Evolutionary conservation across 2,113 vertebrate species (phyloP), one percentile per base, ranked within the genome.

Genomic region (Halcyon malimbica): DNA sequence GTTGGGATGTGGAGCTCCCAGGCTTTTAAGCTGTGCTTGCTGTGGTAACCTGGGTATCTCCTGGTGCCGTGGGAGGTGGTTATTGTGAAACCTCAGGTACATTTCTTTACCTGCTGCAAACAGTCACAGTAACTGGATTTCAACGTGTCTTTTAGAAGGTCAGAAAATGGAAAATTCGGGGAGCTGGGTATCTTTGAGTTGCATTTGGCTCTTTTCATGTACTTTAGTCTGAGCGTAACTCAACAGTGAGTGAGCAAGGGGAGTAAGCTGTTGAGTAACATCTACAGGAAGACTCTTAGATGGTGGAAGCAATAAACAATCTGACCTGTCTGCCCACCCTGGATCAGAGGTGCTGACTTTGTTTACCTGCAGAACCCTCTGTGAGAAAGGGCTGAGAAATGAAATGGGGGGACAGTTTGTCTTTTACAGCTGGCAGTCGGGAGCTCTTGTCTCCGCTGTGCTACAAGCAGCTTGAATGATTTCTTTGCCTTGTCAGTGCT

Each of bases 381-480:
- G 19, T 54, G 50, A 74, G 56, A 44, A 48, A 35, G 50, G 56
- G 28, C 62, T 59, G 70, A 57, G 70, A 51, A 26, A 21, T 6
- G 6, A 28, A 46, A 25, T 3, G 2, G 1, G 4, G 31, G 6
- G 1, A 9, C 8, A 5, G n/a, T 37, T 78, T 26, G 20, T 80
- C 54, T 65, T 17, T 0, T 37, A 4, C 7, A 37, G 44, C 8
- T 31, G 83, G 53, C 20, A 39, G 0, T 64, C 48, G 1, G 1
- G 2, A 5, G 1, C 51, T 63, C 15, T 20, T 25, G 4, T 54
- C 10, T 42, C 42, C 44, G 48, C 83, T 81, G 2, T 35, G 48
- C 33, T n/a, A 13, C 63, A 31, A 44, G 57, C 67, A 41, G 53
- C 35, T 39, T 5, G 4, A 42, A 7, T n/a, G 41, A 23, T 39